A percentile compares a stretch with the other conserved stretches of the same genome.
These are phyloP conservation scores for Zoanthus solanderi DNA, from an alignment of 92 coral and sea anemone genomes.

Conservation along the genomic window DNA sequence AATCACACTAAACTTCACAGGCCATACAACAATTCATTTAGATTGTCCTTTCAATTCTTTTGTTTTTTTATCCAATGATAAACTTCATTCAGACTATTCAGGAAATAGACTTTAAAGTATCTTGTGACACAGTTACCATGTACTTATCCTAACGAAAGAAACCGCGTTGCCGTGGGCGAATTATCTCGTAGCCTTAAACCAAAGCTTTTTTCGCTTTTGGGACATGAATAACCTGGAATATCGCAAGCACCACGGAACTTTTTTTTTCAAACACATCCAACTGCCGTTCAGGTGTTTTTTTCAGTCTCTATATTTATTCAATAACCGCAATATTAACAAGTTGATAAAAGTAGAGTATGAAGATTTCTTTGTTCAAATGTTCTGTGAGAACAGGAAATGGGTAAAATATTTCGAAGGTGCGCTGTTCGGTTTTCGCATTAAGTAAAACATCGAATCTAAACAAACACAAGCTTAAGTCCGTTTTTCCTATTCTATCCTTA, in stretches of 20 bases:
- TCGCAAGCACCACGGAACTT: no score
- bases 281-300: no score
- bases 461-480: neutral
- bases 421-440: neutral
- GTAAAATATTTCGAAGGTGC: constrained; percentile 19
- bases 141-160: constrained; percentile 7
- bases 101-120: constrained; percentile 1
- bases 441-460: neutral
- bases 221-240: no score
- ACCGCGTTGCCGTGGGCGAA: neutral
- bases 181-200: no score
- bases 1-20: no score
- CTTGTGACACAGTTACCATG: neutral
- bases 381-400: constrained; percentile 28
- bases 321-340: no score
- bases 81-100: neutral
- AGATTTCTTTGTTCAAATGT: constrained; percentile 9
- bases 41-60: no score
- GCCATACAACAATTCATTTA: no score
- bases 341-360: no score
- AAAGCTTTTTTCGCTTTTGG: no score
- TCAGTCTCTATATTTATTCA: no score
- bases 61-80: neutral
- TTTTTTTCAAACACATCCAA: no score
- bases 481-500: neutral